These are phyloP conservation scores for Perognathus longimembris DNA, from an alignment of 2,113 vertebrate species.

Conservation along the genomic window DNA sequence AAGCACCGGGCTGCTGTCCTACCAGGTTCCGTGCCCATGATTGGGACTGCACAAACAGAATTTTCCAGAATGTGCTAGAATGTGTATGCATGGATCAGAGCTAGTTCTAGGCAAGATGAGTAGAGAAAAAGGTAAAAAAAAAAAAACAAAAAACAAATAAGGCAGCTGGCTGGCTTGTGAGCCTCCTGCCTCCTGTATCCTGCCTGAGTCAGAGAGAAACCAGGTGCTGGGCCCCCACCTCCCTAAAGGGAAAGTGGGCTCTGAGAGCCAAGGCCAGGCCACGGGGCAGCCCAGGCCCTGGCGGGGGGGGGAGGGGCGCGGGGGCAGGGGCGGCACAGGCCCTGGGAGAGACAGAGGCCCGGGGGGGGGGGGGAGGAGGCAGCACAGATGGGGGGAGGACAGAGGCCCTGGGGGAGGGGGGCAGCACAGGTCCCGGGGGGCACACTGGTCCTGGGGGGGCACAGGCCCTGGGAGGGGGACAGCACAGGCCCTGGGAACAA, in stretches of 20 bases:
- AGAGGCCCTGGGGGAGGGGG: no score
- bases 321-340: no score
- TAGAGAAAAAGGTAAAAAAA: neutral
- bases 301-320: no score
- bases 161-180: neutral
- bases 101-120: neutral
- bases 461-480: no score
- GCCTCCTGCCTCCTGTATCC: neutral
- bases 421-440: no score
- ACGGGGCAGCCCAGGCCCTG: neutral
- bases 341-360: no score
- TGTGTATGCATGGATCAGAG: neutral
- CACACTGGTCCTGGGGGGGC: no score
- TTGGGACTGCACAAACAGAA: rapidly evolving
- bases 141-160: neutral
- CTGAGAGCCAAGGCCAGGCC: neutral
- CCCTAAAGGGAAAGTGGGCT: conserved; percentile 26
- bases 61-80: conserved; percentile 9
- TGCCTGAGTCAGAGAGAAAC: conserved; percentile 42
- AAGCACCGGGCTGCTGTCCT: neutral
- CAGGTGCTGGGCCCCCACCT: neutral
- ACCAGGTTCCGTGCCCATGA: neutral
- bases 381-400: no score
- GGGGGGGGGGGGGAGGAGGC: no score
- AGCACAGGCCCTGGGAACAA: no score